Percentiles rank a stretch among this genome's conserved stretches.
Evolutionary conservation across 1,140 invertebrate species (phyloP).

Genomic region (Bilobella aurantiaca): DNA sequence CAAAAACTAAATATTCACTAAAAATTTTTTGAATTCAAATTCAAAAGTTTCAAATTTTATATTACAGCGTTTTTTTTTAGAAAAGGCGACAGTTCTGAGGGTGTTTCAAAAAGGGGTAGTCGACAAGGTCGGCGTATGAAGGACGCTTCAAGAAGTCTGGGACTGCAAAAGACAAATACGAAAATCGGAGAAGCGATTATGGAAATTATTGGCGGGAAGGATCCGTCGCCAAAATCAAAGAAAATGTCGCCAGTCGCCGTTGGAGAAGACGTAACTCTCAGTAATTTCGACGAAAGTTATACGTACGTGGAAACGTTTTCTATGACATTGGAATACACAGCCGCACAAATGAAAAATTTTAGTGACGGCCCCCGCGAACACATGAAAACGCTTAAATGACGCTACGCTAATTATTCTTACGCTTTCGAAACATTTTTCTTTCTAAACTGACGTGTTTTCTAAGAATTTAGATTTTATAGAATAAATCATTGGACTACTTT

Average conservation of each 20-base stretch:
- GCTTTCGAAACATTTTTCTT: too few species aligned
- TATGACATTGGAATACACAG: neutral
- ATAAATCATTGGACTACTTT: conserved; percentile 14
- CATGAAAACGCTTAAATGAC: too few species aligned
- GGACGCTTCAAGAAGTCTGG: conserved; percentile 11
- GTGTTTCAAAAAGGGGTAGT: neutral
- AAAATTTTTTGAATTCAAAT: neutral
- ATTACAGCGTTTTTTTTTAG: neutral
- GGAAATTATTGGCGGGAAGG: conserved; percentile 32
- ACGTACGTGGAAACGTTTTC: conserved; percentile 23
- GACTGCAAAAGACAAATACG: conserved; percentile 15
- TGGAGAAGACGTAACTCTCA: conserved; percentile 32
- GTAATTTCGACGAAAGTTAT: conserved; percentile 33
- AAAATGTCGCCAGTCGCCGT: conserved; percentile 26
- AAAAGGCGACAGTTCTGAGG: neutral
- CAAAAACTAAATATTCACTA: neutral
- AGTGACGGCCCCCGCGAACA: too few species aligned
- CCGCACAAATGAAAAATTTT: too few species aligned
- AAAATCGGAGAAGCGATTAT: conserved; percentile 33
- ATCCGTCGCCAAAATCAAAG: conserved; percentile 33
- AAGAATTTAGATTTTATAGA: too few species aligned
- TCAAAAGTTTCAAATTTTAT: neutral
- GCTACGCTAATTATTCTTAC: too few species aligned
- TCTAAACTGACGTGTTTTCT: too few species aligned
- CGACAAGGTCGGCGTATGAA: conserved; percentile 25